Conservation (phyloP, 2,797 vertebrate species). For the Loris lydekkerianus region DNA sequence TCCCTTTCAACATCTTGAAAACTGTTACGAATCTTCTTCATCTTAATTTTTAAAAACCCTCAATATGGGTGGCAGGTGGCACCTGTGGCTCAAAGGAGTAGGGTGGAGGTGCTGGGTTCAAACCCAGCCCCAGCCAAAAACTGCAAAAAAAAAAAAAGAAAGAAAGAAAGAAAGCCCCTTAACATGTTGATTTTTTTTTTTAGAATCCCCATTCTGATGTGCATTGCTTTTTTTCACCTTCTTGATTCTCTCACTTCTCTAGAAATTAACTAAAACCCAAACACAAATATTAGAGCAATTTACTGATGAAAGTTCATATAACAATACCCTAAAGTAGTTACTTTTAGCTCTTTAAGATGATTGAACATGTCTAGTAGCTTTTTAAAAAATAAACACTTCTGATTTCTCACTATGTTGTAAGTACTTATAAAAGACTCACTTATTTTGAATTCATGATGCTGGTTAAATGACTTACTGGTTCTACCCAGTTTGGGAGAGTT, state of each 20-base stretch:
- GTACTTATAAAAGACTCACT: not conserved
- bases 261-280: constrained; percentile 53
- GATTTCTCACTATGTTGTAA: not conserved
- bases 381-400: constrained; percentile 20
- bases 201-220: not conserved
- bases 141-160: too few species aligned
- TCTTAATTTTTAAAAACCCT: not conserved
- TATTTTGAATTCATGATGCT: constrained; percentile 41
- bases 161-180: not conserved
- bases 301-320: not conserved
- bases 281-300: not conserved
- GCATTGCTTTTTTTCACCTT: not conserved
- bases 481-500: not conserved
- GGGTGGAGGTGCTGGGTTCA: too few species aligned
- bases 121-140: too few species aligned
- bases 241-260: not conserved
- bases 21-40: constrained; percentile 18
- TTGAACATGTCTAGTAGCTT: constrained; percentile 8
- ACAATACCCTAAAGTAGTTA: constrained; percentile 31
- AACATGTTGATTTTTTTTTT: not conserved
- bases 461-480: constrained; percentile 29
- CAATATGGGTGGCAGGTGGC: not conserved
- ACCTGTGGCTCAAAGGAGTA: too few species aligned
- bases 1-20: constrained; percentile 59
- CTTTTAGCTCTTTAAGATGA: not conserved